Conservation (phyloP, 2,888 invertebrate species). For the Gymnocheta viridis region DNA sequence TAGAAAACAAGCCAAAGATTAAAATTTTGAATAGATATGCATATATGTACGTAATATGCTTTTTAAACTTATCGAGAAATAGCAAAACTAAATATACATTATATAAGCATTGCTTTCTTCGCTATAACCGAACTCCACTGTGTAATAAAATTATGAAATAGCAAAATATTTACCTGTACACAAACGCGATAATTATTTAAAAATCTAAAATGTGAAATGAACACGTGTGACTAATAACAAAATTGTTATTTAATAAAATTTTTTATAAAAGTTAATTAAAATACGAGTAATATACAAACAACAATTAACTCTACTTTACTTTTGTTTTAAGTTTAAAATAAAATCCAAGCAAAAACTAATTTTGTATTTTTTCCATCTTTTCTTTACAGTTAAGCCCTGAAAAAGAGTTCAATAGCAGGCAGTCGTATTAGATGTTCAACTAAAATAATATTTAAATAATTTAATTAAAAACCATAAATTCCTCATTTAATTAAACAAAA, state of each 20-base stretch:
- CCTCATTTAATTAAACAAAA: conserved; percentile 74
- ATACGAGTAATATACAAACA: not conserved
- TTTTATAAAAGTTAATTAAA: conserved; percentile 7
- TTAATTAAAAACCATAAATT: conserved; percentile 69
- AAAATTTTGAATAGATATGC: no score
- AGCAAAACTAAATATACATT: no score
- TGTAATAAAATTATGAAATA: conserved; percentile 8
- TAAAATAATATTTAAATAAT: conserved; percentile 27
- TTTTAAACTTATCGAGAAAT: no score
- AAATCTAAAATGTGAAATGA: conserved; percentile 35
- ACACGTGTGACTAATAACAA: conserved; percentile 57
- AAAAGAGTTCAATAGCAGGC: conserved; percentile 74
- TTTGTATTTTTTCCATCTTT: conserved; percentile 53
- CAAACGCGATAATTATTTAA: conserved; percentile 40
- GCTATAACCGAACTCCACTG: no score
- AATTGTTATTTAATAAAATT: conserved; percentile 37
- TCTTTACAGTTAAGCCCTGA: conserved; percentile 75
- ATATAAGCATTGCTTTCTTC: no score
- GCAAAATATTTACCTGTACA: not conserved
- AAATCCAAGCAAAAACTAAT: not conserved
- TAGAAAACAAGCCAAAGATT: no score
- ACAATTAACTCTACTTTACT: not conserved
- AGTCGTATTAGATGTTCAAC: conserved; percentile 51
- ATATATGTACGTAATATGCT: no score
- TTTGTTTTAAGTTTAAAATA: conserved; percentile 13